Evolutionary conservation across 2,113 vertebrate genomes (phyloP).

Genomic region (Leucoraja erinaceus): DNA sequence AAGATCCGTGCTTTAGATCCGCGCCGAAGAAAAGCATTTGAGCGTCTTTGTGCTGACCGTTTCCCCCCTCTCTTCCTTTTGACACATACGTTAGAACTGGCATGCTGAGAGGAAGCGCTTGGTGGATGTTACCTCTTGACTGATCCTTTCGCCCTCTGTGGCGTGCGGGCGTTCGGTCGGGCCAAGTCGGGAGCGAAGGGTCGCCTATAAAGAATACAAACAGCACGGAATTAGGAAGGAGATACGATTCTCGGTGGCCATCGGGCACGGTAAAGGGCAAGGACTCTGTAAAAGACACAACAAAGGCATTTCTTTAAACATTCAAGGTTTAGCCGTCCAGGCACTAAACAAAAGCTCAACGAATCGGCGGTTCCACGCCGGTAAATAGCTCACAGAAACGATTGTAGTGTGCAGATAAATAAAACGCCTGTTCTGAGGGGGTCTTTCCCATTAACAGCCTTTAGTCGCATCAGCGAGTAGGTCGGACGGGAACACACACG

Average conservation of each 20-base stretch:
- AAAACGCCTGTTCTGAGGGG: neutral
- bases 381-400: neutral
- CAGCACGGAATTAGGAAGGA: neutral
- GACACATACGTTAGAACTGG: neutral
- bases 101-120: neutral
- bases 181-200: neutral
- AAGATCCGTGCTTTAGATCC: neutral
- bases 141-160: neutral
- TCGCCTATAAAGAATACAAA: neutral
- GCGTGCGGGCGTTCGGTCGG: neutral
- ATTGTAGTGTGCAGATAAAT: neutral
- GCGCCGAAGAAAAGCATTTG: neutral
- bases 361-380: neutral
- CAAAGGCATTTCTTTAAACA: slow-evolving; percentile 22
- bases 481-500: neutral
- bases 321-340: neutral
- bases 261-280: neutral
- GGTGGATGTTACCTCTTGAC: neutral
- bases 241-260: neutral
- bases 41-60: neutral
- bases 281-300: neutral
- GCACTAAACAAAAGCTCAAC: neutral
- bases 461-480: neutral
- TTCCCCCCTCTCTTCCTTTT: neutral
- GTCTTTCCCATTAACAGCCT: neutral